A percentile compares a stretch with the other conserved stretches of the same genome.
phyloP scores from a whole-genome alignment of 2,797 vertebrate genomes.

The Coreius guichenoti region DNA sequence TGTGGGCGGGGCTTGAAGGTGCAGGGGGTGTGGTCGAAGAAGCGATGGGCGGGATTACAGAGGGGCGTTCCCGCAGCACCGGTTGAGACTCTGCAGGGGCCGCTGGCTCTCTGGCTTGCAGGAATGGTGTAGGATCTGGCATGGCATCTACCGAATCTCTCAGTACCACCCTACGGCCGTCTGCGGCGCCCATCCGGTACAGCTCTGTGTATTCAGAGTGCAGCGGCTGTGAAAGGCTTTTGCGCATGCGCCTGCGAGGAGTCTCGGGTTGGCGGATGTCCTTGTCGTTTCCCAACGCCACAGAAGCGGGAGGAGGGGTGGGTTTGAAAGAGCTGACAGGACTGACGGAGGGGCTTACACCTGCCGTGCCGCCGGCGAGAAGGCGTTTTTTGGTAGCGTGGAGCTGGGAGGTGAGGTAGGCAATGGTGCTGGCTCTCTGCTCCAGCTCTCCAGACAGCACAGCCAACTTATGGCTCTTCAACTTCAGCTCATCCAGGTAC shows the following conservation, averaged over 20 bases:
- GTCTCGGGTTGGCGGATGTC: conserved; percentile 93
- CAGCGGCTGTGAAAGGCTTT: conserved; percentile 94
- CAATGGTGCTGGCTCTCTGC: conserved; percentile 93
- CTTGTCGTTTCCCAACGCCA: neutral
- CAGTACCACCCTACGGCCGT: conserved; percentile 88
- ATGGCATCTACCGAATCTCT: conserved; percentile 92
- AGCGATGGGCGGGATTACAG: conserved; percentile 91
- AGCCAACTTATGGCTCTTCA: conserved; percentile 94
- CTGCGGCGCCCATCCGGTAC: conserved; percentile 84
- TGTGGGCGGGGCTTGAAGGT: conserved; percentile 74
- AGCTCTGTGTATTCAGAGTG: conserved; percentile 95
- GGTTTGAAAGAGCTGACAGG: conserved; percentile 87
- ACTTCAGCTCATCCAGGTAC: conserved; percentile 96
- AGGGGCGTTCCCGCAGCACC: conserved; percentile 83
- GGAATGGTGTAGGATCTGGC: conserved; percentile 96
- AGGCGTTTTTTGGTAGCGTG: conserved; percentile 95
- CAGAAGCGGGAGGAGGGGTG: conserved; percentile 77
- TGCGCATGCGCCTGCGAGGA: conserved; percentile 94
- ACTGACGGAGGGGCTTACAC: conserved; percentile 85
- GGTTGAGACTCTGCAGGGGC: conserved; percentile 80
- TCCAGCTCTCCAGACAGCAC: conserved; percentile 93
- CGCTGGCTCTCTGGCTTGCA: conserved; percentile 86
- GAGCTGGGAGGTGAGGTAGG: conserved; percentile 95
- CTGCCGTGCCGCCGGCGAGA: conserved; percentile 82
- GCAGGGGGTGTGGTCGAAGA: conserved; percentile 78